These are phyloP conservation scores for Pelagia noctiluca DNA, from an alignment of 30 jellyfish, hydroid and myxozoan species.

Conservation along the genomic window DNA sequence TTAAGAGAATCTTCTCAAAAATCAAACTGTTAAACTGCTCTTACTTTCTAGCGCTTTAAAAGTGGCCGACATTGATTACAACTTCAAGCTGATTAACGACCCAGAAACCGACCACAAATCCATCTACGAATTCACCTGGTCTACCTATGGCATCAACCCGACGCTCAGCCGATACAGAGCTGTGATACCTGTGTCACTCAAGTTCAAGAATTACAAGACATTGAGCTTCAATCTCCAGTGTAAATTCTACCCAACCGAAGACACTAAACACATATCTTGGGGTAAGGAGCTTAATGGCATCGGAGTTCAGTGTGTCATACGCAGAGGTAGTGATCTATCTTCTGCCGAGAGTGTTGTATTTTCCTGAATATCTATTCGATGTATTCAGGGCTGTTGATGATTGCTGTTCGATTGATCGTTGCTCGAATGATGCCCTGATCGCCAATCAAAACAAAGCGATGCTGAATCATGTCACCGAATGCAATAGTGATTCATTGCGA, in stretches of 20 bases:
- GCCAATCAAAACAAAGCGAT: too few relatives aligned
- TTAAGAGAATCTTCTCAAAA: background rate
- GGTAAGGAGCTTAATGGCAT: conserved; percentile 77
- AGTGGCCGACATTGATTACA: conserved; percentile 89
- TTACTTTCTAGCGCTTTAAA: conserved; percentile 59
- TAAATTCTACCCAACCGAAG: conserved; percentile 87
- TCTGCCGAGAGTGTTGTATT: conserved; percentile 81
- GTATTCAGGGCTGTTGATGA: too few relatives aligned
- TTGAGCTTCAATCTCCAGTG: conserved; percentile 87
- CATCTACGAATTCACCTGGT: conserved; percentile 88
- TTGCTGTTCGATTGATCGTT: too few relatives aligned
- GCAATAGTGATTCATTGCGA: too few relatives aligned
- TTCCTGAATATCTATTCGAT: too few relatives aligned
- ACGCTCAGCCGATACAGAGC: conserved; percentile 84
- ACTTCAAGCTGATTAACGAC: conserved; percentile 68
- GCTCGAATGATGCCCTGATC: too few relatives aligned
- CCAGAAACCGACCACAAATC: conserved; percentile 81
- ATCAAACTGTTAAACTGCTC: background rate
- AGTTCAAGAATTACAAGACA: conserved; percentile 86
- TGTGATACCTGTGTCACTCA: conserved; percentile 81
- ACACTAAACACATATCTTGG: conserved; percentile 84
- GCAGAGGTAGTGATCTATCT: conserved; percentile 89
- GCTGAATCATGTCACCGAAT: too few relatives aligned
- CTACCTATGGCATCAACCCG: conserved; percentile 90
- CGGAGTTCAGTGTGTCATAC: conserved; percentile 82